phyloP scores from a whole-genome alignment of 2,888 invertebrate genomes.

The Xanthia icteritia region DNA sequence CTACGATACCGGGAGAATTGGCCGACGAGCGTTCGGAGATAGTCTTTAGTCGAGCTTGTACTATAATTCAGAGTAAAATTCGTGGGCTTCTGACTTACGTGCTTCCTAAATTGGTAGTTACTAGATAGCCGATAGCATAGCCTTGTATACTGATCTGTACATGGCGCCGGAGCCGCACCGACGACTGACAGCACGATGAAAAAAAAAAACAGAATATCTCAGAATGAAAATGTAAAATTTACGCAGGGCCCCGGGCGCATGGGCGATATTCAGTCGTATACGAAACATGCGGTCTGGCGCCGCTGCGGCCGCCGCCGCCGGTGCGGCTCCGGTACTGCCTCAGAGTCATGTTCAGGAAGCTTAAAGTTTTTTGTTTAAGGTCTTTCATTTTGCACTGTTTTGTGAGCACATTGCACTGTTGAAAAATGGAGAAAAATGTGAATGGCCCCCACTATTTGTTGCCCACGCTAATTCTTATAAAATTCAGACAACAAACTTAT shows the following conservation, averaged over 20 bases:
- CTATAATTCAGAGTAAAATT: background rate
- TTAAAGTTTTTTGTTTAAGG: background rate
- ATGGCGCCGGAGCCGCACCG: too few relatives aligned
- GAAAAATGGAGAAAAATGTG: background rate
- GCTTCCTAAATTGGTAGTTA: background rate
- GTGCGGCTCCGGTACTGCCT: too few relatives aligned
- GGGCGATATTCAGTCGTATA: too few relatives aligned
- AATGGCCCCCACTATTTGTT: background rate
- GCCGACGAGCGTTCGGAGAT: background rate
- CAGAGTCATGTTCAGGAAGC: too few relatives aligned
- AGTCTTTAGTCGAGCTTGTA: background rate
- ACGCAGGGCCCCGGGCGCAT: too few relatives aligned
- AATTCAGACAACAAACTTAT: background rate
- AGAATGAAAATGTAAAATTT: too few relatives aligned
- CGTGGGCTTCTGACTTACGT: too few relatives aligned
- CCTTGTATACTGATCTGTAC: background rate
- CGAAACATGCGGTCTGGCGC: too few relatives aligned
- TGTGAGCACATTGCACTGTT: too few relatives aligned
- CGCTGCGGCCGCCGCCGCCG: too few relatives aligned
- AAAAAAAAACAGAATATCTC: too few relatives aligned
- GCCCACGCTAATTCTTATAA: background rate
- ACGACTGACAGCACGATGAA: too few relatives aligned
- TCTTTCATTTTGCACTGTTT: background rate
- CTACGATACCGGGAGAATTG: background rate
- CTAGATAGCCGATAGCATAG: background rate